Evolutionary conservation across 2,113 vertebrate genomes (phyloP).

Genomic region (Sula dactylatra): DNA sequence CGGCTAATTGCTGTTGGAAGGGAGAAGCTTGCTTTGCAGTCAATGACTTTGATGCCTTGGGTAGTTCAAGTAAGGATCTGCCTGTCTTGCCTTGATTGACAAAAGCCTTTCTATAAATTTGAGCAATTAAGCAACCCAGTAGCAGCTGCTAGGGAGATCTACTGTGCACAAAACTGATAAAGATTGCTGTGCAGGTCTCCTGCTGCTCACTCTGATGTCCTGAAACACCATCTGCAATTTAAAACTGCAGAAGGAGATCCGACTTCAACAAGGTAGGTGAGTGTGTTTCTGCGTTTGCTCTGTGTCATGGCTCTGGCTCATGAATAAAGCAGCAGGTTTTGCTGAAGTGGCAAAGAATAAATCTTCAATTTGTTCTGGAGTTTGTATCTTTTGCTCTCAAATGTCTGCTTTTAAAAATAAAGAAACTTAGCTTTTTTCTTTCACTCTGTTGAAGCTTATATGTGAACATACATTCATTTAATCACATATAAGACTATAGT

Average conservation of each 20-base stretch:
- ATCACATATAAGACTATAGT: neutral
- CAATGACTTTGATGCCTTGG: constrained; percentile 64
- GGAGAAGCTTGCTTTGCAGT: constrained; percentile 52
- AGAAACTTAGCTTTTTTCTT: neutral
- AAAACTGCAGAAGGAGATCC: neutral
- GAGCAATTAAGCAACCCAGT: constrained; percentile 47
- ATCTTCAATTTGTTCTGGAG: neutral
- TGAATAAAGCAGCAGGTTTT: neutral
- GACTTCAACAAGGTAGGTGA: constrained; percentile 53
- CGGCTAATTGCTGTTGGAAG: constrained; percentile 59
- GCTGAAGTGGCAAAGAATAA: neutral
- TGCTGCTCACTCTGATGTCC: neutral
- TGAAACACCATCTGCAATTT: constrained; percentile 18
- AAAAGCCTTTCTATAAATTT: constrained; percentile 74
- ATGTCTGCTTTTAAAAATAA: neutral
- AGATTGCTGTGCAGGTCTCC: neutral
- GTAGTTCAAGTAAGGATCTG: constrained; percentile 75
- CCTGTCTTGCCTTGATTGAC: constrained; percentile 71
- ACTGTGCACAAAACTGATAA: neutral
- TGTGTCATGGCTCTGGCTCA: neutral
- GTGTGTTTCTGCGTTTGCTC: constrained; percentile 9
- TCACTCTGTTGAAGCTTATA: neutral
- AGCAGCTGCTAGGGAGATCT: constrained; percentile 32
- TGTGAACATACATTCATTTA: neutral
- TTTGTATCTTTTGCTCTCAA: neutral